Percentiles rank a stretch among this genome's conserved stretches.
Conservation (phyloP, 2,113 vertebrate genomes). For the Sciurus niger region DNA sequence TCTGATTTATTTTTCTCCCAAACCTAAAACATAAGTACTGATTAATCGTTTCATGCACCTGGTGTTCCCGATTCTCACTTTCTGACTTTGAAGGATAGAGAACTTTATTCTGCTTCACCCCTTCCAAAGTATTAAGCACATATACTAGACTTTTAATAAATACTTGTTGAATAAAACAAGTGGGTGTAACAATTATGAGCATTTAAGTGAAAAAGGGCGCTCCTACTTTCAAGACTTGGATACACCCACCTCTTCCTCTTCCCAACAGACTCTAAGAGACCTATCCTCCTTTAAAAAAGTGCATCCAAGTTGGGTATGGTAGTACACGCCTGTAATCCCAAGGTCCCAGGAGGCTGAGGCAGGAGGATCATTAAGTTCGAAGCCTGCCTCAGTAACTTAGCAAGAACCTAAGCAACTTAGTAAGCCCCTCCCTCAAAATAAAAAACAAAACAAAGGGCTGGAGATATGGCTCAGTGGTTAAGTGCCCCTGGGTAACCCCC, state of each 20-base stretch:
- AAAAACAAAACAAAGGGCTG: no score
- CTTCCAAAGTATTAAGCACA: background rate
- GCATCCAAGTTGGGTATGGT: background rate
- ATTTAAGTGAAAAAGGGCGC: background rate
- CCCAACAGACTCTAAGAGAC: background rate
- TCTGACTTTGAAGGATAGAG: background rate
- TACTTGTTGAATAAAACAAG: background rate
- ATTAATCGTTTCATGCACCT: background rate
- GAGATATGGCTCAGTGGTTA: no score
- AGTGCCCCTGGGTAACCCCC: no score
- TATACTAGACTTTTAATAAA: background rate
- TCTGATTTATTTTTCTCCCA: background rate
- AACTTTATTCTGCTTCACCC: background rate
- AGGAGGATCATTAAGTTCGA: no score
- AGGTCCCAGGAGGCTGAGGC: no score
- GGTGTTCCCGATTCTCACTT: conserved; percentile 1
- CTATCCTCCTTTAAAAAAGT: background rate
- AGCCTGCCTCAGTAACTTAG: no score
- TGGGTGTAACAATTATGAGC: background rate
- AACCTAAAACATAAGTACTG: background rate
- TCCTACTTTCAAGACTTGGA: background rate
- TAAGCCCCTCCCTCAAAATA: no score
- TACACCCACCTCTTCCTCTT: background rate
- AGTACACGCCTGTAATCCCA: no score
- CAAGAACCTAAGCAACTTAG: no score